Conservation (phyloP, 2,888 invertebrate species). For the Eupithecia subumbrata region DNA sequence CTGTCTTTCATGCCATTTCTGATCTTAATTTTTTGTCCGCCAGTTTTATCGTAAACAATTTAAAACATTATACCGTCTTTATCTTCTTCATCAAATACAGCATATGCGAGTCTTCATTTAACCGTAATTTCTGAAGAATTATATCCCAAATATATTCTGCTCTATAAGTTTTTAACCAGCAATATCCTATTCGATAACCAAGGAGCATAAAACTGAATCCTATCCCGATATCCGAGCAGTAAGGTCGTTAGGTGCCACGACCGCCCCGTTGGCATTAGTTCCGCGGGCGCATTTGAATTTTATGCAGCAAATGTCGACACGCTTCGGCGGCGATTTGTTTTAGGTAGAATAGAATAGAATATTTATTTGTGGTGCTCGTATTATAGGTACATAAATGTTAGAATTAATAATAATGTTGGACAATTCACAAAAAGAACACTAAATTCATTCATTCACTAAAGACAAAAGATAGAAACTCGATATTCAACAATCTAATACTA, state of each 20-base stretch:
- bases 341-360: too few species aligned
- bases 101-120: background rate
- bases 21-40: background rate
- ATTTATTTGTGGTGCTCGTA: too few species aligned
- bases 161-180: slow-evolving; percentile 19
- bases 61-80: background rate
- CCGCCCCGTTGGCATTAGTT: slow-evolving; percentile 51
- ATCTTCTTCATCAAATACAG: background rate
- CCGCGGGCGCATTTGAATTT: slow-evolving; percentile 50
- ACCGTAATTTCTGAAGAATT: background rate
- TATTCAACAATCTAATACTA: too few species aligned
- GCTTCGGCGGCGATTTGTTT: slow-evolving; percentile 40
- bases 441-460: too few species aligned
- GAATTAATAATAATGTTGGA: too few species aligned
- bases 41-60: background rate
- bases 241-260: slow-evolving; percentile 50
- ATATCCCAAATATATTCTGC: slow-evolving; percentile 1
- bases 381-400: too few species aligned
- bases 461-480: too few species aligned
- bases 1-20: background rate
- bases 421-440: too few species aligned
- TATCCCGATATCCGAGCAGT: slow-evolving; percentile 44
- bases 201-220: slow-evolving; percentile 40
- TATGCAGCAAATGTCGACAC: slow-evolving; percentile 58
- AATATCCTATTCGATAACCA: slow-evolving; percentile 28